A percentile compares a stretch with the other conserved stretches of the same genome.
phyloP scores from a whole-genome alignment of 2,113 vertebrate species.

The Callopanchax toddi region DNA sequence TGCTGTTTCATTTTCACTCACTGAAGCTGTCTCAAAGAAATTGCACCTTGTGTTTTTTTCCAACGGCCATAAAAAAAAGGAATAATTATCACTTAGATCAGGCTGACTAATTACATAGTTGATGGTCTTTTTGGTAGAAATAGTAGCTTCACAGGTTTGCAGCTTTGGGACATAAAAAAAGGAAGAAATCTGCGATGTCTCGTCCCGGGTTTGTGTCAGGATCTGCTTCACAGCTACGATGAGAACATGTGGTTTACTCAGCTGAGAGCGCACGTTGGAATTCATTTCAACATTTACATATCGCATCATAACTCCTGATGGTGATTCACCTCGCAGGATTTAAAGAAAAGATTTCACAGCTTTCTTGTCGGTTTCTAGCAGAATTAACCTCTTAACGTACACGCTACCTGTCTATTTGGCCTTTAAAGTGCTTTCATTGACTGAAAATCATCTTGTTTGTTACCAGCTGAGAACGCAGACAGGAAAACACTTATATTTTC shows the following conservation, averaged over 20 bases:
- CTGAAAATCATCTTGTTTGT: no score
- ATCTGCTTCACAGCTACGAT: constrained; percentile 30
- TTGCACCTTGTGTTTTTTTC: neutral
- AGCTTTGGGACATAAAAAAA: constrained; percentile 9
- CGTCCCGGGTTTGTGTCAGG: constrained; percentile 26
- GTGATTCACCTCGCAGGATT: neutral
- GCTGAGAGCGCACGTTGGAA: neutral
- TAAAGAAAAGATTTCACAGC: no score
- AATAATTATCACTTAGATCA: constrained; percentile 41
- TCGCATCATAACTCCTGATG: neutral
- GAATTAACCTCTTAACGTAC: no score
- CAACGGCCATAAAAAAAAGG: neutral
- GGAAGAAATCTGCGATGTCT: constrained; percentile 26
- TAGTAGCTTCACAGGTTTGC: constrained; percentile 29
- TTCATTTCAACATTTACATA: constrained; percentile 2
- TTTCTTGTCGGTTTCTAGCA: no score
- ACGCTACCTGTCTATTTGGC: no score
- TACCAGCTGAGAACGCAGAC: no score
- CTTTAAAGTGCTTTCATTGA: no score
- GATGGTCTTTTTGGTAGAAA: constrained; percentile 29
- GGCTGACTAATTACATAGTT: constrained; percentile 27
- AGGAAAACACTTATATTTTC: no score
- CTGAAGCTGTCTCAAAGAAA: constrained; percentile 26
- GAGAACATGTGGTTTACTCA: constrained; percentile 1
- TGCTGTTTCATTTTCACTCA: constrained; percentile 40